A percentile compares a stretch with the other conserved stretches of the same genome.
Evolutionary conservation across 2,113 vertebrate genomes (phyloP).

Genomic region (Neodon shergylaensis): DNA sequence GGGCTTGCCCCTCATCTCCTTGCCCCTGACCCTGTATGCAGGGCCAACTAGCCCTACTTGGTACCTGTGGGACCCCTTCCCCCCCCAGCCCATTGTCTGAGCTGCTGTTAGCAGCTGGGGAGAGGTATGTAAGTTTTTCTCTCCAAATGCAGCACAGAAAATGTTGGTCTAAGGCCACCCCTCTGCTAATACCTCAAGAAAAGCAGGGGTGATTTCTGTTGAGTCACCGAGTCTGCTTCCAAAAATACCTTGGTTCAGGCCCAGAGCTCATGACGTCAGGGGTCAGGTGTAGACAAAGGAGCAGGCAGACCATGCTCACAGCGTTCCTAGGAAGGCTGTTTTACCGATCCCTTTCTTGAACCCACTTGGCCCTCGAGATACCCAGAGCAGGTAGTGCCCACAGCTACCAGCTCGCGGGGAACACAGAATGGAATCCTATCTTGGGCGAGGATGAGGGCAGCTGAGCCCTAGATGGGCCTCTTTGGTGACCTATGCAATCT

Average conservation of each 20-base stretch:
- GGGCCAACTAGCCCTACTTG: no score
- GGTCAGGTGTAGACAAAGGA: background rate
- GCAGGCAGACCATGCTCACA: background rate
- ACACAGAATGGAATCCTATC: background rate
- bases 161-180: background rate
- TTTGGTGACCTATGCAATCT: background rate
- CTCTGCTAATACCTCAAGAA: background rate
- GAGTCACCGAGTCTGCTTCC: background rate
- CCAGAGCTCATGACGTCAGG: background rate
- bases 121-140: background rate
- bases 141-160: background rate
- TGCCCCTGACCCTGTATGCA: background rate
- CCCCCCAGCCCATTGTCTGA: background rate
- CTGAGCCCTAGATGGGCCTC: background rate
- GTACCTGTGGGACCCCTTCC: background rate
- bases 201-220: background rate
- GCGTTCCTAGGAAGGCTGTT: background rate
- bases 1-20: no score
- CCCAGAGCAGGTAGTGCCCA: background rate
- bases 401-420: no score
- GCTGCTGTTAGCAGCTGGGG: background rate
- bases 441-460: background rate
- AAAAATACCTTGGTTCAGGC: background rate
- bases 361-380: accelerated
- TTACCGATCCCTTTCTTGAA: background rate